A percentile compares a stretch with the other conserved stretches of the same genome.
These are phyloP conservation scores for Nemapogon koenigi DNA, from an alignment of 2,888 invertebrate species.

Conservation along the genomic window DNA sequence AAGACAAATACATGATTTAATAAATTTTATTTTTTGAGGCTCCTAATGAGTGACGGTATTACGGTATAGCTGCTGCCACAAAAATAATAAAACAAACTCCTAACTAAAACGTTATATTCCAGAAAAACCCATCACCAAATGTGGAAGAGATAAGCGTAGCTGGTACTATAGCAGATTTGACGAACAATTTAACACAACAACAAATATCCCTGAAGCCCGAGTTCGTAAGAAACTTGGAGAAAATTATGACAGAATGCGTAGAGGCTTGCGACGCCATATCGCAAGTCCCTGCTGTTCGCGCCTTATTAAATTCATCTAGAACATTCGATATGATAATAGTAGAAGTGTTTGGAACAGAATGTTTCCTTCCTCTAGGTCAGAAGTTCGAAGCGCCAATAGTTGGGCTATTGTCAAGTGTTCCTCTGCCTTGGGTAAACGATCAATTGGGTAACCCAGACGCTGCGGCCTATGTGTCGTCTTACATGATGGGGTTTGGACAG, in stretches of 20 bases:
- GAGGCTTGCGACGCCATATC: constrained; percentile 49
- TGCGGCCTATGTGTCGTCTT: constrained; percentile 62
- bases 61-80: too few species aligned
- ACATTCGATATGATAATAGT: constrained; percentile 48
- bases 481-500: constrained; percentile 56
- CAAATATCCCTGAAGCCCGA: constrained; percentile 40
- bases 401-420: constrained; percentile 56
- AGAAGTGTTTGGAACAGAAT: constrained; percentile 64
- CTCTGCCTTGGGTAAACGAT: constrained; percentile 62
- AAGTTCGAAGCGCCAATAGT: constrained; percentile 60
- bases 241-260: constrained; percentile 53
- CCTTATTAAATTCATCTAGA: constrained; percentile 38
- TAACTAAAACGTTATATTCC: constrained; percentile 13
- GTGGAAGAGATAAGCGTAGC: constrained; percentile 51
- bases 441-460: constrained; percentile 64
- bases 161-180: constrained; percentile 54
- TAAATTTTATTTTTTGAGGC: too few species aligned
- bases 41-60: too few species aligned
- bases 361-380: constrained; percentile 61
- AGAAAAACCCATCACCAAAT: constrained; percentile 48
- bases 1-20: too few species aligned
- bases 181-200: constrained; percentile 41
- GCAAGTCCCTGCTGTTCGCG: constrained; percentile 37
- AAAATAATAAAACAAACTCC: background rate
- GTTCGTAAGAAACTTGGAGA: constrained; percentile 42